Evolutionary conservation across 2,113 vertebrate genomes (phyloP).

Genomic region (Scomber colias): DNA sequence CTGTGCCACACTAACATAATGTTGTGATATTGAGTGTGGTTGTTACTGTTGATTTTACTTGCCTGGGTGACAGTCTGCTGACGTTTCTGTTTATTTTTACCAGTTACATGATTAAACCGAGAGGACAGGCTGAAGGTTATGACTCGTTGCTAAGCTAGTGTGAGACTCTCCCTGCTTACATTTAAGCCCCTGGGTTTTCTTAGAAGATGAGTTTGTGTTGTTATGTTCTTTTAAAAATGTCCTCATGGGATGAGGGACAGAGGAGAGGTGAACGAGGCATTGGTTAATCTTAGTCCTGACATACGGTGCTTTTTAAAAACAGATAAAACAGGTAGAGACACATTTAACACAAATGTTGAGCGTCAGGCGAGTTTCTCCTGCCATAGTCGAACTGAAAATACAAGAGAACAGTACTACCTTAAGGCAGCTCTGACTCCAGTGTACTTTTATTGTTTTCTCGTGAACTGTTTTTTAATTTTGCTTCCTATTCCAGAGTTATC

Average conservation of each 20-base stretch:
- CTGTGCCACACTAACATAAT: too few species aligned
- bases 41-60: not conserved
- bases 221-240: not conserved
- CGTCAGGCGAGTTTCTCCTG: too few species aligned
- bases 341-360: too few species aligned
- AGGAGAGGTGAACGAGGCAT: not conserved
- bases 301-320: not conserved
- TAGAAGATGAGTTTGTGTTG: slow-evolving; percentile 3
- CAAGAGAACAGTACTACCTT: too few species aligned
- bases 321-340: too few species aligned
- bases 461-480: too few species aligned
- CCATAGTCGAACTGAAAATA: too few species aligned
- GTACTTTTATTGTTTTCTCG: too few species aligned
- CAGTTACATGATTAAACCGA: slow-evolving; percentile 15
- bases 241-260: not conserved
- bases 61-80: not conserved
- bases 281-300: not conserved
- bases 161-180: slow-evolving; percentile 29
- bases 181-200: slow-evolving; percentile 55
- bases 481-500: too few species aligned
- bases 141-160: slow-evolving; percentile 35
- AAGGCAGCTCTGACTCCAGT: too few species aligned
- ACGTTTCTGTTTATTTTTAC: slow-evolving; percentile 31
- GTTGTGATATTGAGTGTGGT: not conserved
- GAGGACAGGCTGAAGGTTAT: slow-evolving; percentile 24